Evolutionary conservation across 2,888 invertebrate genomes (phyloP).

Genomic region (Stenolophus ochropezus): DNA sequence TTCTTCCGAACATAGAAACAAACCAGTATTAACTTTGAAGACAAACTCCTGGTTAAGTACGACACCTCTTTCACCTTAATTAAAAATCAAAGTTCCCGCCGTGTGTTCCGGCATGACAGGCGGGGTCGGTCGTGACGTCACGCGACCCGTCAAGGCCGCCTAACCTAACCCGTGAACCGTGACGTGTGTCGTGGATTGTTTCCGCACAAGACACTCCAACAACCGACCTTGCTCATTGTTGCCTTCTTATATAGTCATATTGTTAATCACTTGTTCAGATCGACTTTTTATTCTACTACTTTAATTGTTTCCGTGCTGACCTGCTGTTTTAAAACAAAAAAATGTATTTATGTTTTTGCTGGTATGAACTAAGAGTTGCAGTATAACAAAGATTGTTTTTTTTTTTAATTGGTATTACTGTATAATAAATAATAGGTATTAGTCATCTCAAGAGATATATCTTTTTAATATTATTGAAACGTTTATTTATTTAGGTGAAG

Average conservation of each 20-base stretch:
- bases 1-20: too few species aligned
- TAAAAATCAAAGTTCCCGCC: neutral
- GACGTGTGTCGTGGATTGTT: neutral
- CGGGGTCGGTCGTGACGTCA: conserved; percentile 1
- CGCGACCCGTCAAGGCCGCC: conserved; percentile 5
- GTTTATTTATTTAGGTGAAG: too few species aligned
- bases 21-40: too few species aligned
- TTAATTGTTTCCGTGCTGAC: neutral
- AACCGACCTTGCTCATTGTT: neutral
- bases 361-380: neutral
- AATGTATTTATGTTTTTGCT: neutral
- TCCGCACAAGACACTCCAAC: neutral
- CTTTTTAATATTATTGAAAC: too few species aligned
- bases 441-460: too few species aligned
- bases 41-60: too few species aligned
- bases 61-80: neutral
- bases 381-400: neutral
- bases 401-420: too few species aligned
- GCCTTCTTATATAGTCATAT: neutral
- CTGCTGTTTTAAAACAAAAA: neutral
- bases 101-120: neutral
- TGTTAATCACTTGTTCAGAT: neutral
- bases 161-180: conserved; percentile 7
- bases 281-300: neutral
- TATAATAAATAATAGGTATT: too few species aligned